Base-by-base conservation (phyloP, 2,888 invertebrate species). In the Molanna angustata region DNA sequence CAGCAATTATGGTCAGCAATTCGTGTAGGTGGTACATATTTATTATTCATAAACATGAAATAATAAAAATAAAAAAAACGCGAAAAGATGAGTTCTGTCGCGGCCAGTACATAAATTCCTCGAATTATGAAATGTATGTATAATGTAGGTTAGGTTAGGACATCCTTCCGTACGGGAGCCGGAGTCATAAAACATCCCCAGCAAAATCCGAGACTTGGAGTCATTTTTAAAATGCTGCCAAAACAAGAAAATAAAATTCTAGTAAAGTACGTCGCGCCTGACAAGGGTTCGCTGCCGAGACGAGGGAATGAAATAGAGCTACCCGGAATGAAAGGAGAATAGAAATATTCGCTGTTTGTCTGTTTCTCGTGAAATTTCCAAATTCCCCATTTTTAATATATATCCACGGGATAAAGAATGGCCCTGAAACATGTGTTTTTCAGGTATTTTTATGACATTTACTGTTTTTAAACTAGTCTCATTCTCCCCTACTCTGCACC, bases 171-270 rank as follows among this genome's bases (percentile, higher is more conserved):
- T 16, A 14, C 45, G 39, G 18, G 44, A 22, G 20, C 48, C 39
- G 18, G 31, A 44, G 33, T 52, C 18, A 55, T 55, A 55, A 55
- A 55, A 55, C 52, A 52, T 52, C 51, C 44, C 49, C 18, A 33
- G 46, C 49, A 44, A 48, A 55, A 55, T 55, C 55, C 55, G 48
- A 37, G 48, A 43, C 55, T 42, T 45, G 55, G 20, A 52, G 46
- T 52, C 55, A 44, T 55, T 55, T 55, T 55, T 52, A 48, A 55
- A 55, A 55, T 51, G 52, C 51, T 48, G 49, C 54, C 54, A 49
- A 54, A 54, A 56, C 56, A 56, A 53, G 56, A 56, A 53, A 56
- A 56, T 56, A 56, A 56, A 56, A 56, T 53, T 56, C 46, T 50
- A 53, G 52, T 53, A 56, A 53, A 53, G 49, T 44, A 53, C 56